phyloP scores from a whole-genome alignment of 2,888 invertebrate species.

The Oscheius sp. region DNA sequence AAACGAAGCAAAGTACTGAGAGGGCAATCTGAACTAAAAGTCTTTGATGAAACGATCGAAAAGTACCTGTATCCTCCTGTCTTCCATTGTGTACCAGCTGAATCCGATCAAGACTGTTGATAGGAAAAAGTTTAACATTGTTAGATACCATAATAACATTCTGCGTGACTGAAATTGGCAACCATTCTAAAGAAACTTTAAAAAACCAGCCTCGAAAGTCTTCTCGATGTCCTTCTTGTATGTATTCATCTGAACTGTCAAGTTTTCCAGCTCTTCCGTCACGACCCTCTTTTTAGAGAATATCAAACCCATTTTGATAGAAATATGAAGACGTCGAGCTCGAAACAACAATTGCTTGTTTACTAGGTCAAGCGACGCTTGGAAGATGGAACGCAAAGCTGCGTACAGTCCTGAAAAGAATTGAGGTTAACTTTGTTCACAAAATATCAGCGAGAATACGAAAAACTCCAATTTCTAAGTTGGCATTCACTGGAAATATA shows the following conservation, averaged over 20 bases:
- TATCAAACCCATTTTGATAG: slow-evolving; percentile 26
- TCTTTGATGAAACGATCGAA: not conserved
- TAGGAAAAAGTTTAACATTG: slow-evolving; percentile 26
- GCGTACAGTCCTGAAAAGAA: not conserved
- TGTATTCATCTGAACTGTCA: slow-evolving; percentile 28
- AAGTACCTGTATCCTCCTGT: slow-evolving; percentile 10
- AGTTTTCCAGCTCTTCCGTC: slow-evolving; percentile 30
- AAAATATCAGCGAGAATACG: too few species aligned
- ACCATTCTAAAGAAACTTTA: not conserved
- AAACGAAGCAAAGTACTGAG: not conserved
- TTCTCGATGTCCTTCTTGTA: slow-evolving; percentile 31
- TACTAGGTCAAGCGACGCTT: not conserved
- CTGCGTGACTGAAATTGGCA: slow-evolving; percentile 20
- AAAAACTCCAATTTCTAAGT: too few species aligned
- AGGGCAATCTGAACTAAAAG: slow-evolving; percentile 6
- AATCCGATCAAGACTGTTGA: slow-evolving; percentile 6
- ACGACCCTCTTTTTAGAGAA: slow-evolving; percentile 14
- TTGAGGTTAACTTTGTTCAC: not conserved
- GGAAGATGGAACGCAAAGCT: not conserved
- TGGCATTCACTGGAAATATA: too few species aligned
- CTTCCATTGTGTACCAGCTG: slow-evolving; percentile 10
- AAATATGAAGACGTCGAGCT: not conserved
- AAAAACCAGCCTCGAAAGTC: slow-evolving; percentile 24
- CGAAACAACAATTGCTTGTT: not conserved
- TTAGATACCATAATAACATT: slow-evolving; percentile 25